Conservation (phyloP, 2,888 invertebrate genomes). For the Frankliniella intonsa region DNA sequence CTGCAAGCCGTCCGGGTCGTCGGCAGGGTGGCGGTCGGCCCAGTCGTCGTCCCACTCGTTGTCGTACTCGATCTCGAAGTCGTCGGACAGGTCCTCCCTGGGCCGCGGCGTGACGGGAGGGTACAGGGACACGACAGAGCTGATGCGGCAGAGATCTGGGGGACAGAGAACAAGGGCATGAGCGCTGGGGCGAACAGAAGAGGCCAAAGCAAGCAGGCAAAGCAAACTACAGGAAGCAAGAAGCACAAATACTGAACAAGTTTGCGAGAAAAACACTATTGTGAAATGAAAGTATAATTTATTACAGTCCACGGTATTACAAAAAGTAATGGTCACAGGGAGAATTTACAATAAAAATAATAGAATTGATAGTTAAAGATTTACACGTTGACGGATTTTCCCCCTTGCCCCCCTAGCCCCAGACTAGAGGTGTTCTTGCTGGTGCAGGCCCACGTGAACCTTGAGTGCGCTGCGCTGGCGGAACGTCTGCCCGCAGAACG, state of each 20-base stretch:
- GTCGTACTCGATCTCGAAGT: slow-evolving; percentile 12
- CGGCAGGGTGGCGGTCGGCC: neutral
- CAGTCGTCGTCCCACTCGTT: slow-evolving; percentile 20
- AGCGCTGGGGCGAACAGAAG: neutral
- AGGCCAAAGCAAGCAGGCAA: neutral
- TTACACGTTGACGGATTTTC: no score
- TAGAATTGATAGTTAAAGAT: no score
- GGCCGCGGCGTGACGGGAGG: neutral
- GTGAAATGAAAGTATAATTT: neutral
- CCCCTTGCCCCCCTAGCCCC: no score
- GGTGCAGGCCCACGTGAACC: neutral
- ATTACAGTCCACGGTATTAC: no score
- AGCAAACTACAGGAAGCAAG: neutral
- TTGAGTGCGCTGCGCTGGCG: neutral
- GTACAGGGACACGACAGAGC: neutral
- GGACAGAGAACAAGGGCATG: neutral
- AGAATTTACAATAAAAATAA: no score
- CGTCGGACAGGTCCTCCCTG: neutral
- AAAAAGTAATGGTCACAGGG: no score
- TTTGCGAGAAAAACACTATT: neutral
- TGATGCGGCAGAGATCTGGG: neutral
- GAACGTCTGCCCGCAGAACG: neutral
- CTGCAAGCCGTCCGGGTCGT: neutral
- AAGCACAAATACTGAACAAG: neutral
- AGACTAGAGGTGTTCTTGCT: neutral